Evolutionary conservation across 2,888 invertebrate genomes (phyloP).

Genomic region (Onthophagus sagittarius): DNA sequence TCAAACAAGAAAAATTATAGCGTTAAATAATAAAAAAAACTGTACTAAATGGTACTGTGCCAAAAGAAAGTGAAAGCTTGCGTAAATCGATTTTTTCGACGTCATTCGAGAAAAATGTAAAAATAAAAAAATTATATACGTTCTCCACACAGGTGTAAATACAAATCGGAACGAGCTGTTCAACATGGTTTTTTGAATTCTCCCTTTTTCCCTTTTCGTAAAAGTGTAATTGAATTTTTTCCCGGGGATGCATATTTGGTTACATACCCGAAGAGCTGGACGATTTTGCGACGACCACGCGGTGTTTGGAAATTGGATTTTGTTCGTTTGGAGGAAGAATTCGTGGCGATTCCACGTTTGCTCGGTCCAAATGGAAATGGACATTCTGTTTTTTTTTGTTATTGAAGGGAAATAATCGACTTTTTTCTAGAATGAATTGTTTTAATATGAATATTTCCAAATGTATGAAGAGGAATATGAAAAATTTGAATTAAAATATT

Average conservation of each 20-base stretch:
- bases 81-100: neutral
- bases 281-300: neutral
- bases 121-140: neutral
- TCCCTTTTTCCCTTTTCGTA: neutral
- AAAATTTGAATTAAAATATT: too few species aligned
- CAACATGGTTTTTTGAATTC: neutral
- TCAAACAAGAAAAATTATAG: too few species aligned
- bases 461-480: neutral
- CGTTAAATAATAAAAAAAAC: too few species aligned
- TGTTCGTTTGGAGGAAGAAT: neutral
- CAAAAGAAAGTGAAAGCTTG: neutral
- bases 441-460: neutral
- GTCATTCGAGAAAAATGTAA: neutral
- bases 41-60: neutral
- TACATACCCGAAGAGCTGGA: neutral
- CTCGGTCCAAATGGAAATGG: neutral
- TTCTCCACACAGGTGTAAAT: neutral
- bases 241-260: neutral
- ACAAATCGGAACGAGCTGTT: neutral
- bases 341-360: neutral
- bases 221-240: neutral
- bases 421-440: neutral
- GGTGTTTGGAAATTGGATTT: neutral
- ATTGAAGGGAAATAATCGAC: neutral
- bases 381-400: neutral